These are phyloP conservation scores for Psittacula derbiana DNA, from an alignment of 2,797 vertebrate genomes.

Conservation along the genomic window DNA sequence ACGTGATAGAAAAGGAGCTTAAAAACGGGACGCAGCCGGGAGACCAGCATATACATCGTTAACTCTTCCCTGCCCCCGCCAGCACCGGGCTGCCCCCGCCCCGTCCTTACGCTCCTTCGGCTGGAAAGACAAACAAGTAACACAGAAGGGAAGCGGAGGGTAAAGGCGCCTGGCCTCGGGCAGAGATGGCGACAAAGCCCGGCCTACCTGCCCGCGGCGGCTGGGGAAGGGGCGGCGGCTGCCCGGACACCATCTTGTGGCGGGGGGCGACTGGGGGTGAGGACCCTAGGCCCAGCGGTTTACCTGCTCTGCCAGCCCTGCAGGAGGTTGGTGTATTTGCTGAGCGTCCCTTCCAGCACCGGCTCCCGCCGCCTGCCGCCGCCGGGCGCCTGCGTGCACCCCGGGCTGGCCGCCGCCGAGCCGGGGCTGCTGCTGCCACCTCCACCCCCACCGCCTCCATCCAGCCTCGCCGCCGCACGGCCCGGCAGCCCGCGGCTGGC, in stretches of 20 bases:
- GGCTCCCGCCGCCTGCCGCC: constrained; percentile 70
- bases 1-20: accelerated
- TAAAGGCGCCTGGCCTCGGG: neutral
- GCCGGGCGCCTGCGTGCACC: constrained; percentile 61
- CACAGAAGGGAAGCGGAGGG: neutral
- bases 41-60: neutral
- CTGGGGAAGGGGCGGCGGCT: neutral
- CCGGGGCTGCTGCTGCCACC: constrained; percentile 68
- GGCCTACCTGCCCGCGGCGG: neutral
- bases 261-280: neutral
- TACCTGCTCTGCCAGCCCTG: constrained; percentile 99
- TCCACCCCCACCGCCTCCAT: constrained; percentile 49
- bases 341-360: constrained; percentile 90
- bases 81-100: neutral
- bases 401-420: constrained; percentile 69
- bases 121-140: neutral
- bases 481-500: constrained; percentile 39
- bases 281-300: neutral
- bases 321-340: constrained; percentile 97
- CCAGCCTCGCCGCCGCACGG: constrained; percentile 41
- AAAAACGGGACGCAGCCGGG: accelerated
- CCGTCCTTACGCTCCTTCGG: neutral
- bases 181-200: neutral
- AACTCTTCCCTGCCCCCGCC: neutral
- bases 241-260: constrained; percentile 47